These are phyloP conservation scores for Helostoma temminkii DNA, from an alignment of 2,797 vertebrate species.

Conservation along the genomic window DNA sequence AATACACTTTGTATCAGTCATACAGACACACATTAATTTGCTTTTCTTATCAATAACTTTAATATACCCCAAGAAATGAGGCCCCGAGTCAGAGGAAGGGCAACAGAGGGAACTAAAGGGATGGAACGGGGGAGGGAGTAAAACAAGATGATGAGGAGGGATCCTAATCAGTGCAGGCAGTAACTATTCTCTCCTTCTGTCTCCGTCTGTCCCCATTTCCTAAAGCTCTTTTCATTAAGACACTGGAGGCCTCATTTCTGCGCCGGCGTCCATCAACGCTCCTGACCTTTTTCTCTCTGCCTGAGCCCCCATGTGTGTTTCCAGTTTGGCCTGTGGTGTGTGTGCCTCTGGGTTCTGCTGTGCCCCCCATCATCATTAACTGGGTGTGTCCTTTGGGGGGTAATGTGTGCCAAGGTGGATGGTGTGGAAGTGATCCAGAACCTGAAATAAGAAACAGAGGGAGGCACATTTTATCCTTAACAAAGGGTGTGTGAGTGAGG, in stretches of 20 bases:
- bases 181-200: slow-evolving; percentile 60
- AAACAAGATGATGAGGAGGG: slow-evolving; percentile 46
- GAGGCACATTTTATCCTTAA: slow-evolving; percentile 9
- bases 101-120: slow-evolving; percentile 22
- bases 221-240: slow-evolving; percentile 64
- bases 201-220: slow-evolving; percentile 63
- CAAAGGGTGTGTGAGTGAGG: not conserved
- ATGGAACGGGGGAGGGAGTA: not conserved
- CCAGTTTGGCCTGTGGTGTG: not conserved
- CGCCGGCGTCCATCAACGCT: slow-evolving; percentile 42
- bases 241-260: slow-evolving; percentile 34
- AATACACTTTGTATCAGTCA: slow-evolving; percentile 23
- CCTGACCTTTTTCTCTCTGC: slow-evolving; percentile 55
- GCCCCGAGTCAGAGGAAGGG: slow-evolving; percentile 18
- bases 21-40: slow-evolving; percentile 25
- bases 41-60: slow-evolving; percentile 52
- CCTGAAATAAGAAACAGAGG: slow-evolving; percentile 1
- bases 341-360: not conserved
- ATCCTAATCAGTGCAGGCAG: slow-evolving; percentile 61
- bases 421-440: not conserved
- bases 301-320: slow-evolving; percentile 7
- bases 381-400: not conserved
- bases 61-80: slow-evolving; percentile 37
- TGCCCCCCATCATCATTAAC: slow-evolving; percentile 38
- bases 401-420: not conserved